These are phyloP conservation scores for Prorops nasuta DNA, from an alignment of 1,140 invertebrate species.

Conservation along the genomic window DNA sequence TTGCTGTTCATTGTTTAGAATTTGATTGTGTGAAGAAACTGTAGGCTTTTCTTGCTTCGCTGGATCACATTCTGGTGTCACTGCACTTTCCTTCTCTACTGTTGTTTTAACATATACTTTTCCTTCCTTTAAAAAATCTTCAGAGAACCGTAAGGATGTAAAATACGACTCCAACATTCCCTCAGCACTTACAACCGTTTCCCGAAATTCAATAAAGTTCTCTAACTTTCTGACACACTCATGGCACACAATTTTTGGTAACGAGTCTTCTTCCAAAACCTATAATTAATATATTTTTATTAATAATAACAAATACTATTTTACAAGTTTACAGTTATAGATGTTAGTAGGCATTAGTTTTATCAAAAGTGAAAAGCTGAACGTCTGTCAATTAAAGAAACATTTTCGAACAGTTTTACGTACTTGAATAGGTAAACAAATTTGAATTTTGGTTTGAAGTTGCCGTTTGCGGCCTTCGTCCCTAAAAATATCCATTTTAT, in stretches of 20 bases:
- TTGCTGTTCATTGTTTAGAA: constrained; percentile 31
- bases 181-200: constrained; percentile 67
- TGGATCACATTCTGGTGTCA: constrained; percentile 35
- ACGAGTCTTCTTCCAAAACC: constrained; percentile 67
- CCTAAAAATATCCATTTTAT: constrained; percentile 66
- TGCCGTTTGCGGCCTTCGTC: constrained; percentile 65
- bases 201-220: constrained; percentile 62
- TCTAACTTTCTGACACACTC: constrained; percentile 66
- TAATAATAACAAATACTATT: neutral
- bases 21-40: constrained; percentile 18
- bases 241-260: constrained; percentile 70
- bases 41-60: constrained; percentile 43
- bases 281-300: constrained; percentile 34
- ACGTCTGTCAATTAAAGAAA: neutral
- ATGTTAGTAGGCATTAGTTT: no score
- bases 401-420: neutral
- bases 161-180: constrained; percentile 68
- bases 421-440: constrained; percentile 65
- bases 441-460: constrained; percentile 64
- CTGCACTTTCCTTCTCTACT: constrained; percentile 40
- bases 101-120: constrained; percentile 58
- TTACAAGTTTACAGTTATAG: no score
- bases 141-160: constrained; percentile 61
- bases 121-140: constrained; percentile 64
- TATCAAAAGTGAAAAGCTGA: no score